phyloP scores from a whole-genome alignment of 2,797 vertebrate species.

The Pseudochromis fuscus region DNA sequence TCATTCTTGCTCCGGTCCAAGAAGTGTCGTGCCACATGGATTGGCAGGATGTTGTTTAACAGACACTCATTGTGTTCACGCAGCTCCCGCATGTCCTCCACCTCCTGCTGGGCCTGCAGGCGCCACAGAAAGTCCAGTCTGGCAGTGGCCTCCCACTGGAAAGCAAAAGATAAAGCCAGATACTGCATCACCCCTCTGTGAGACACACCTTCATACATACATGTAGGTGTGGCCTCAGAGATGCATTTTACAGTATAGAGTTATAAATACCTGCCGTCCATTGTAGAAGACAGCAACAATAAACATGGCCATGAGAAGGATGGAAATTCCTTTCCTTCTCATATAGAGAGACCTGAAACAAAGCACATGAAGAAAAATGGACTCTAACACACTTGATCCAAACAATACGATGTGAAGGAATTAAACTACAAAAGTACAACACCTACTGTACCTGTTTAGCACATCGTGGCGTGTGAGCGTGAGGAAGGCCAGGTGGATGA shows the following conservation, averaged over 20 bases:
- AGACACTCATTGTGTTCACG: slow-evolving; percentile 86
- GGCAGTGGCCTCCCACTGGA: slow-evolving; percentile 85
- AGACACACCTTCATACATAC: not conserved
- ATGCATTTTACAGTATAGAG: too few species aligned
- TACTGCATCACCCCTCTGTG: not conserved
- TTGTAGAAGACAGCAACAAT: slow-evolving; percentile 86
- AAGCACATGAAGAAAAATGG: not conserved
- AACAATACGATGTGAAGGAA: too few species aligned
- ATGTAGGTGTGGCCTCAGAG: too few species aligned
- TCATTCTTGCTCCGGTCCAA: slow-evolving; percentile 83
- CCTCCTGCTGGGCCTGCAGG: slow-evolving; percentile 86
- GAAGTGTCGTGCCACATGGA: slow-evolving; percentile 84
- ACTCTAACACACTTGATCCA: not conserved
- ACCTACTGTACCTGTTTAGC: slow-evolving; percentile 72
- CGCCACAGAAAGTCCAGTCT: slow-evolving; percentile 88
- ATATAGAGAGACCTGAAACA: slow-evolving; percentile 79
- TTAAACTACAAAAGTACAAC: too few species aligned
- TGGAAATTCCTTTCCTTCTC: slow-evolving; percentile 82
- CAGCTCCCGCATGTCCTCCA: slow-evolving; percentile 86
- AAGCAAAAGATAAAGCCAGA: slow-evolving; percentile 21
- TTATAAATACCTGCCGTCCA: slow-evolving; percentile 83
- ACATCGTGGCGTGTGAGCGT: slow-evolving; percentile 57
- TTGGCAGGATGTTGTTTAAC: slow-evolving; percentile 85
- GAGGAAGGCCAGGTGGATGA: slow-evolving; percentile 81
- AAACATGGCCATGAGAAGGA: slow-evolving; percentile 85